Conservation (phyloP, 2,888 invertebrate species). For the Conops quadrifasciatus region DNA sequence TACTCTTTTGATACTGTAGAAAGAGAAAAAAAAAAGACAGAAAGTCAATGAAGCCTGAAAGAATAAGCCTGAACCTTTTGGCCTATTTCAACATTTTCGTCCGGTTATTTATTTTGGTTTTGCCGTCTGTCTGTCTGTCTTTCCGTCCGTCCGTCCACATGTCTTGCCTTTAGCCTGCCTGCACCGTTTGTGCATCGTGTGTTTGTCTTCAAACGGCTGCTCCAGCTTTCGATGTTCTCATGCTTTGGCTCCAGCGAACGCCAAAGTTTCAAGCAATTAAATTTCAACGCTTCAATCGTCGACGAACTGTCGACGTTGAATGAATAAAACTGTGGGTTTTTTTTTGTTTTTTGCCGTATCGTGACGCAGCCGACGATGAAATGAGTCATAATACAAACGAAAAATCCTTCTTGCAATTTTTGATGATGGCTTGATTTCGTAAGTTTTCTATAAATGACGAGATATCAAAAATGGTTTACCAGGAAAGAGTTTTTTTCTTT, state of each 20-base stretch:
- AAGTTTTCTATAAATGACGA: no score
- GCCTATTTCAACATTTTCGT: constrained; percentile 11
- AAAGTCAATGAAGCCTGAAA: no score
- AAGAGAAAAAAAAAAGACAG: not conserved
- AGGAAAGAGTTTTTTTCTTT: not conserved
- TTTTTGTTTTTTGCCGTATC: not conserved
- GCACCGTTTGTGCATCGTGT: no score
- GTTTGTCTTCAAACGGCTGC: not conserved
- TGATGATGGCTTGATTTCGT: not conserved
- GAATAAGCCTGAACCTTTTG: not conserved
- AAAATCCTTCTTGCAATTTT: not conserved
- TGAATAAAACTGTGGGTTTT: no score
- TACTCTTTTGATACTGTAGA: constrained; percentile 9
- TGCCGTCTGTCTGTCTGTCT: no score
- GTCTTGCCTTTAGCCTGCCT: not conserved
- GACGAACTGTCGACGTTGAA: constrained; percentile 5
- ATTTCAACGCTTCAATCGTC: constrained; percentile 17
- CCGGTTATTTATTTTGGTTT: not conserved
- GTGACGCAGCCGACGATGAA: not conserved
- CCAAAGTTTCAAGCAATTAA: not conserved
- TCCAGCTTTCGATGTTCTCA: constrained; percentile 5
- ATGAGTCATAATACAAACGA: not conserved
- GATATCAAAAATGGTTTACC: no score
- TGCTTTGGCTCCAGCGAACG: not conserved
- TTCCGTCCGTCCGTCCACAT: no score